Evolutionary conservation across 2,888 invertebrate species (phyloP).

Genomic region (Drosophila longiperda): DNA sequence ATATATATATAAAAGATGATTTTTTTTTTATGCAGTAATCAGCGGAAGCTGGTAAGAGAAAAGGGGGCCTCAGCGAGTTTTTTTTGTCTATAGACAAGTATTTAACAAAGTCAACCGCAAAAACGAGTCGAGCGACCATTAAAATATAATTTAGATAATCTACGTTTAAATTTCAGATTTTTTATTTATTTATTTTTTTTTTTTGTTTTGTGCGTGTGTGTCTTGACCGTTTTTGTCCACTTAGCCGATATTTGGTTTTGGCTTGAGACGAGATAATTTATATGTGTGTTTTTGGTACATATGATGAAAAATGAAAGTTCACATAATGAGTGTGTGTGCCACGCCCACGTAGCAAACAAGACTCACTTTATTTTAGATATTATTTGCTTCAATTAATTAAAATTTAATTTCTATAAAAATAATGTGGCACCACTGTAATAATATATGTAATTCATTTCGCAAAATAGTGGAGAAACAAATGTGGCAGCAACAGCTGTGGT

Average conservation of each 20-base stretch:
- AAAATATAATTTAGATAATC: slow-evolving; percentile 71
- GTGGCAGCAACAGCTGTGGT: slow-evolving; percentile 36
- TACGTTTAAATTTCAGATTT: slow-evolving; percentile 38
- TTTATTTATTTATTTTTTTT: slow-evolving; percentile 16
- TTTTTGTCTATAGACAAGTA: slow-evolving; percentile 15
- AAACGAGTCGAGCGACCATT: slow-evolving; percentile 51
- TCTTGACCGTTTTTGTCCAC: slow-evolving; percentile 16
- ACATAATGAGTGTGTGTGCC: slow-evolving; percentile 27
- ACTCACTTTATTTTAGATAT: background rate
- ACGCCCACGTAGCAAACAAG: slow-evolving; percentile 39
- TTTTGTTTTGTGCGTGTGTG: slow-evolving; percentile 19
- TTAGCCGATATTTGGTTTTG: slow-evolving; percentile 31
- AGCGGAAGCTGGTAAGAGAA: background rate
- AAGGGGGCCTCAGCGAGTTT: background rate
- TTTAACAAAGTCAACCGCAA: slow-evolving; percentile 20
- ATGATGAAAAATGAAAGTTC: slow-evolving; percentile 44
- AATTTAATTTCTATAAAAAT: background rate
- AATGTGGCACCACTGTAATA: slow-evolving; percentile 36
- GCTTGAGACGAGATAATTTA: slow-evolving; percentile 29
- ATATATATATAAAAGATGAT: no score
- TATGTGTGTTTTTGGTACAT: background rate
- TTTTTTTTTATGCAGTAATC: slow-evolving; percentile 1
- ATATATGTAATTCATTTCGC: slow-evolving; percentile 64
- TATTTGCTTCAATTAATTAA: background rate
- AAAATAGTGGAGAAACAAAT: slow-evolving; percentile 25